Evolutionary conservation across 30 jellyfish, hydroid and myxozoan genomes (phyloP).

Genomic region (Phacellophora camtschatica): DNA sequence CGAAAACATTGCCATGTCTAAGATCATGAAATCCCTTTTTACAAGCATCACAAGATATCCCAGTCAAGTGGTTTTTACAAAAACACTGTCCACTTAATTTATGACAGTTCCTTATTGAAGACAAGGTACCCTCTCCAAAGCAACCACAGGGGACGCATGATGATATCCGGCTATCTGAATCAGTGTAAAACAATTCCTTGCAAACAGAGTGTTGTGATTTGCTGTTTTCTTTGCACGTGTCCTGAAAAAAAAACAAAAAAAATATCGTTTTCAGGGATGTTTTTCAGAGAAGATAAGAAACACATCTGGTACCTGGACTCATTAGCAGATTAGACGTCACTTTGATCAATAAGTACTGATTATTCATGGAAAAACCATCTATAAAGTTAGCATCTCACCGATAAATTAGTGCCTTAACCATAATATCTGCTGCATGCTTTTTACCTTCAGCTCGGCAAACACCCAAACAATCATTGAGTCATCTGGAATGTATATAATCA

Average conservation of each 20-base stretch:
- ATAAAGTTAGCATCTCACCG: no score
- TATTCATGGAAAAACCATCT: no score
- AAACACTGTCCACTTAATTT: constrained; percentile 77
- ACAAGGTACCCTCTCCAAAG: constrained; percentile 73
- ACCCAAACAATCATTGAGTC: no score
- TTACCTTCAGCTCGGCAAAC: no score
- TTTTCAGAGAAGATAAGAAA: no score
- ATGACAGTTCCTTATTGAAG: constrained; percentile 63
- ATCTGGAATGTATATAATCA: no score
- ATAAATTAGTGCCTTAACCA: no score
- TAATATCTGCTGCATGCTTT: no score
- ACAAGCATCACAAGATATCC: constrained; percentile 77
- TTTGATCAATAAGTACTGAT: no score
- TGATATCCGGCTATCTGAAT: constrained; percentile 48
- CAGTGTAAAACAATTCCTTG: constrained; percentile 48
- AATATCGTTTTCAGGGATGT: no score
- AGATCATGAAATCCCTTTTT: constrained; percentile 48
- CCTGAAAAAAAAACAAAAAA: not conserved
- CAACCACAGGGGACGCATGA: constrained; percentile 89
- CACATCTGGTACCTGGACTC: no score
- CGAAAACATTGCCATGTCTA: constrained; percentile 48
- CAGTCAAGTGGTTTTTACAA: constrained; percentile 71
- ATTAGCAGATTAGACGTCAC: no score
- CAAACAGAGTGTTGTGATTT: not conserved
- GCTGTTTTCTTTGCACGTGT: not conserved